Evolutionary conservation across 2,888 invertebrate genomes (phyloP), one percentile per base, ranked within the genome.

Genomic region (Eurois occulta): DNA sequence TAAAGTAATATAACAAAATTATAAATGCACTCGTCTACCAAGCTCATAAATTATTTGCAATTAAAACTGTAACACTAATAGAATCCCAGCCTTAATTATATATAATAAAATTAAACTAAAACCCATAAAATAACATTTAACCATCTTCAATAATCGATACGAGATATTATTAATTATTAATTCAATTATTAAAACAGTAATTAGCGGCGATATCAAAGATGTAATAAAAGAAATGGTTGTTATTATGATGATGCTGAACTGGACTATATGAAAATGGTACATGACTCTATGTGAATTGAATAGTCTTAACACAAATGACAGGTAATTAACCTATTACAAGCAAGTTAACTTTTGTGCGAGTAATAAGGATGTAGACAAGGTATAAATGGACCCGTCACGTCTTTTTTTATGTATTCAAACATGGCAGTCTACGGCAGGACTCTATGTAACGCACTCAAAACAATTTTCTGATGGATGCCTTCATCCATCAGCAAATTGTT

Each of bases 31-130:
- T 68, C 38, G 65, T 52, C 58, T 35, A 79, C 72, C 68, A 55
- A 52, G 58, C 66, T 48, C 77, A 81, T 81, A 77, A 79, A 83
- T 80, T 77, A 80, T 72, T 21, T 75, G 82, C 80, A 84, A 91
- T 91, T 89, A 91, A 89, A 91, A 91, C 88, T 91, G 86, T 91
- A 91, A 83, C 91, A 90, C 81, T 86, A 86, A 89, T 87, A 87
- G 81, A 88, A 83, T 78, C 87, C 79, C 84, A 87, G 82, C 86
- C 77, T 87, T 90, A 88, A 90, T 90, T 90, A 91, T 78, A 86
- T 52, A 85, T 88, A 89, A 90, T 90, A 89, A 91, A 91, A 89
- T 81, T 86, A 86, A 90, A 90, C 84, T 81, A 60, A 85, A 87
- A 78, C 83, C 80, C 86, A 89, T 91, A 89, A 91, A 92, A 88